These are phyloP conservation scores for Dendroctonus valens DNA, from an alignment of 1,140 invertebrate species.

Conservation along the genomic window DNA sequence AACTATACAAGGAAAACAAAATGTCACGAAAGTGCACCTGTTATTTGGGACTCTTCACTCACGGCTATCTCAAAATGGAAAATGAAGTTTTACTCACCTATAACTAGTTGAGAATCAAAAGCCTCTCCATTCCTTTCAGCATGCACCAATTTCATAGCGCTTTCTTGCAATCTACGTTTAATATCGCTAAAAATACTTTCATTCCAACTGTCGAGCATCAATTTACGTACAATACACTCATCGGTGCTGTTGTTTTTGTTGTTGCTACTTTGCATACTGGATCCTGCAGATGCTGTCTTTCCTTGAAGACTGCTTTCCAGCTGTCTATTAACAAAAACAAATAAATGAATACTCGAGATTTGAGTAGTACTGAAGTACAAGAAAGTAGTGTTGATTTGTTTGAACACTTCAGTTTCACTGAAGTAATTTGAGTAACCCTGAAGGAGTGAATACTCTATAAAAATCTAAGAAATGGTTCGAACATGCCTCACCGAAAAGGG, in stretches of 20 bases:
- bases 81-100: slow-evolving; percentile 59
- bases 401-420: too few species aligned
- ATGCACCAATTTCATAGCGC: slow-evolving; percentile 96
- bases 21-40: too few species aligned
- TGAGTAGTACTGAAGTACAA: too few species aligned
- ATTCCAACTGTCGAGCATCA: slow-evolving; percentile 99
- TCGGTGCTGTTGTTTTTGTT: slow-evolving; percentile 61
- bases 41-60: too few species aligned
- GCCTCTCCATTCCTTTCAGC: slow-evolving; percentile 95
- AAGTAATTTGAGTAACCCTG: too few species aligned
- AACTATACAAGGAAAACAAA: too few species aligned
- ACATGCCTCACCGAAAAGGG: slow-evolving; percentile 77
- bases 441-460: background rate
- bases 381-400: too few species aligned
- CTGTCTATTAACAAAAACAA: slow-evolving; percentile 67
- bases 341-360: background rate
- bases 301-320: slow-evolving; percentile 72
- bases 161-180: slow-evolving; percentile 90
- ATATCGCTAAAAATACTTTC: slow-evolving; percentile 96
- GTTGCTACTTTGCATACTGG: slow-evolving; percentile 48
- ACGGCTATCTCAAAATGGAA: too few species aligned
- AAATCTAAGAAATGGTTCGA: slow-evolving; percentile 53
- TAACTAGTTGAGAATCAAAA: slow-evolving; percentile 95
- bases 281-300: slow-evolving; percentile 56
- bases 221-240: slow-evolving; percentile 86